Percentiles rank a stretch among this genome's conserved stretches.
phyloP scores from a whole-genome alignment of 2,797 vertebrate species.

The Helicolenus hilgendorfi region DNA sequence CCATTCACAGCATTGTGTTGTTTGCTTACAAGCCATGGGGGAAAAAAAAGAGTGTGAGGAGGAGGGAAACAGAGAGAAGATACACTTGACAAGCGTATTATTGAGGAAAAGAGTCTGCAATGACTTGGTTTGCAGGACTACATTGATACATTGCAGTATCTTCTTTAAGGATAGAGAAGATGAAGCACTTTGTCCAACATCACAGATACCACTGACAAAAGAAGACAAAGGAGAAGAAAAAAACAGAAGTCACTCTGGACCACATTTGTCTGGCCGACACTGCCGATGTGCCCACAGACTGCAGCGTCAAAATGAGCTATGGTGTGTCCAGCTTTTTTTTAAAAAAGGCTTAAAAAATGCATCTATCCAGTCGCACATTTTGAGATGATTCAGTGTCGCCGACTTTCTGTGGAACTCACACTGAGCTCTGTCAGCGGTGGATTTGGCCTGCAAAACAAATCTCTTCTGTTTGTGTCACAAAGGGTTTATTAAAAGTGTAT shows the following conservation, averaged over 20 bases:
- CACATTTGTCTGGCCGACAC: conserved; percentile 64
- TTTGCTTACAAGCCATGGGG: conserved; percentile 63
- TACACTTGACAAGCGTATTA: conserved; percentile 58
- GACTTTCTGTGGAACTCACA: conserved; percentile 25
- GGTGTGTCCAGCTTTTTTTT: conserved; percentile 34
- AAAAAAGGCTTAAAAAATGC: conserved; percentile 62
- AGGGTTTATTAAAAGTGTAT: conserved; percentile 29
- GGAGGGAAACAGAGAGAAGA: not conserved
- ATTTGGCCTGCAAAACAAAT: not conserved
- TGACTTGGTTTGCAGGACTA: conserved; percentile 31
- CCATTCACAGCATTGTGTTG: conserved; percentile 58
- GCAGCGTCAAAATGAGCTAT: conserved; percentile 64
- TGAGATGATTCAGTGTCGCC: conserved; percentile 32
- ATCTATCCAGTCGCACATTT: conserved; percentile 51
- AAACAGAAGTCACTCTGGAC: conserved; percentile 25
- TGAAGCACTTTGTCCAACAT: conserved; percentile 59
- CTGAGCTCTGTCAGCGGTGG: conserved; percentile 10
- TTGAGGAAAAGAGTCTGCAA: conserved; percentile 40
- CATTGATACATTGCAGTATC: conserved; percentile 37
- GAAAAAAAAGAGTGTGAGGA: not conserved
- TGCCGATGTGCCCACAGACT: conserved; percentile 37
- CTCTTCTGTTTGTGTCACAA: not conserved
- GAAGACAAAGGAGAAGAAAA: not conserved
- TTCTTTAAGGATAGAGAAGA: conserved; percentile 60
- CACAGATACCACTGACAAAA: conserved; percentile 43